A percentile compares a stretch with the other conserved stretches of the same genome.
Conservation (phyloP, 2,888 invertebrate species). For the Kryphioiulus occultus region DNA sequence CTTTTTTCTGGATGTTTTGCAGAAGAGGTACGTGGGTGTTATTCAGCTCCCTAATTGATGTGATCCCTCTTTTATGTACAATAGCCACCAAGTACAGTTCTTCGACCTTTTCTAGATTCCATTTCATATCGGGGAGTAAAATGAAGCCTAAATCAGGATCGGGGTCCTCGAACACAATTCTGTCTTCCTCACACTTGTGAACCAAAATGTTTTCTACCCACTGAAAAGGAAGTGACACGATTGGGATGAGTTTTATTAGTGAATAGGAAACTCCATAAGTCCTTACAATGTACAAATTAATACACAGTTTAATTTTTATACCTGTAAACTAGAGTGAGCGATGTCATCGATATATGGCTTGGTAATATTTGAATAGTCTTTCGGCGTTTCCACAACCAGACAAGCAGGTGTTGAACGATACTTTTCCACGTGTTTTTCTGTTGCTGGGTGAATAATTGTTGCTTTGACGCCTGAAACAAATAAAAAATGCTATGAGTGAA, state of each 20-base stretch:
- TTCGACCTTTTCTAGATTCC: constrained; percentile 82
- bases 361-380: constrained; percentile 79
- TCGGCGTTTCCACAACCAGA: constrained; percentile 83
- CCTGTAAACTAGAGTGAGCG: constrained; percentile 81
- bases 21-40: constrained; percentile 80
- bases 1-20: constrained; percentile 79
- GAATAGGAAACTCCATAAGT: neutral
- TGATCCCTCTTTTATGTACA: constrained; percentile 74
- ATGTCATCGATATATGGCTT: constrained; percentile 74
- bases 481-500: constrained; percentile 56
- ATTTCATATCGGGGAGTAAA: constrained; percentile 92
- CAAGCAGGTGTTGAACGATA: constrained; percentile 77
- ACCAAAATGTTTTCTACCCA: constrained; percentile 98
- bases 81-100: constrained; percentile 87
- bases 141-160: constrained; percentile 84
- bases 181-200: constrained; percentile 86
- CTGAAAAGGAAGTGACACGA: constrained; percentile 64
- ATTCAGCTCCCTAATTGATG: constrained; percentile 84
- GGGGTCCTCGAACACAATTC: constrained; percentile 82
- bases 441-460: constrained; percentile 91
- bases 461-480: constrained; percentile 76
- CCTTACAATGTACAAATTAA: neutral
- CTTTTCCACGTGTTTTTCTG: constrained; percentile 88
- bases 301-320: constrained; percentile 60
- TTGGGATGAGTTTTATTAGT: neutral